Conservation (phyloP, 2,797 vertebrate genomes). For the Pseudochaenichthys georgianus region DNA sequence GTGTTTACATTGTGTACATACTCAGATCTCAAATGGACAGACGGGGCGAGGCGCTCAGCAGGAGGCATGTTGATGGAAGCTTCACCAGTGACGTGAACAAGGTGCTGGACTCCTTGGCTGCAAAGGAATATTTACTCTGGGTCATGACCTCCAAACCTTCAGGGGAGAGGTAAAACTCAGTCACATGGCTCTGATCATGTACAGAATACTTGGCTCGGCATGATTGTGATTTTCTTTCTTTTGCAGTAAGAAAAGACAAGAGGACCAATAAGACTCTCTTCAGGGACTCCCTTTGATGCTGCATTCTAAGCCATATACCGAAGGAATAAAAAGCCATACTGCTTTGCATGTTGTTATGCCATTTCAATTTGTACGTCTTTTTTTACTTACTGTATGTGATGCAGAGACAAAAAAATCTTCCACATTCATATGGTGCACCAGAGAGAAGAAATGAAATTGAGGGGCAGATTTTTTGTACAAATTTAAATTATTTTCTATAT, state of each 20-base stretch:
- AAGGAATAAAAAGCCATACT: conserved; percentile 80
- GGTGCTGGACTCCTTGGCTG: conserved; percentile 93
- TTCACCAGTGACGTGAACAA: conserved; percentile 97
- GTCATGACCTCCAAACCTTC: conserved; percentile 91
- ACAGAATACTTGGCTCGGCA: accelerated
- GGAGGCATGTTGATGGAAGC: conserved; percentile 95
- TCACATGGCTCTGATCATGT: not conserved
- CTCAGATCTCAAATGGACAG: conserved; percentile 87
- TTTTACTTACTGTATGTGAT: conserved; percentile 53
- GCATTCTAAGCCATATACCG: conserved; percentile 52
- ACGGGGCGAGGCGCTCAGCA: conserved; percentile 77
- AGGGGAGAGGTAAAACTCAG: conserved; percentile 80
- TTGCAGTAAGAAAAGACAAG: conserved; percentile 76
- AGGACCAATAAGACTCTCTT: conserved; percentile 55
- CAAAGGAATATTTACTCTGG: conserved; percentile 96
- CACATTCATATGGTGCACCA: conserved; percentile 72
- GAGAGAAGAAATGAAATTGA: conserved; percentile 68
- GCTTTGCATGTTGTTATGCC: conserved; percentile 58
- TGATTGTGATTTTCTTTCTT: conserved; percentile 48
- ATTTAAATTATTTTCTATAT: conserved; percentile 82
- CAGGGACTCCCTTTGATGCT: conserved; percentile 37
- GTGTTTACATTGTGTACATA: conserved; percentile 64
- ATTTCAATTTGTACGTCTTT: conserved; percentile 45
- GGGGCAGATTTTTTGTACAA: conserved; percentile 85
- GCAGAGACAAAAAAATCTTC: conserved; percentile 74